Percentiles rank a stretch among this genome's conserved stretches.
Conservation (phyloP, 1,140 invertebrate genomes). For the Leptinotarsa texana region DNA sequence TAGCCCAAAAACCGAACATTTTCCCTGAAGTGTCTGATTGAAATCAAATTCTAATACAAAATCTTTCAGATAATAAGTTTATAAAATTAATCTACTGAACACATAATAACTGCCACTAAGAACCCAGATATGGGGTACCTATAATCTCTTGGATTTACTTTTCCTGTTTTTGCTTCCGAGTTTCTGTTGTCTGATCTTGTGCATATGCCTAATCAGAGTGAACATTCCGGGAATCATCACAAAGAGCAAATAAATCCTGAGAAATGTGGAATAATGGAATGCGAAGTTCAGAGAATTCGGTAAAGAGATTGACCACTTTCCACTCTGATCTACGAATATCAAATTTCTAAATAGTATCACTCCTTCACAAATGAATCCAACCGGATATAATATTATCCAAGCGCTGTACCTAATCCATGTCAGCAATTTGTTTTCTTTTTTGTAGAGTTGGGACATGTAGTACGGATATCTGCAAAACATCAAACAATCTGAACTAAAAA, state of each 20-base stretch:
- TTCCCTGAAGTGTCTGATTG: too few species aligned
- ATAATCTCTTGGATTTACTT: slow-evolving; percentile 1
- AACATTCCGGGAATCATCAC: slow-evolving; percentile 76
- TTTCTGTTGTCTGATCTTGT: slow-evolving; percentile 67
- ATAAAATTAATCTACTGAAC: too few species aligned
- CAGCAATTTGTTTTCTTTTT: slow-evolving; percentile 73
- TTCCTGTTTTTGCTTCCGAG: slow-evolving; percentile 51
- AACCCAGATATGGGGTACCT: not conserved
- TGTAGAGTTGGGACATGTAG: slow-evolving; percentile 81
- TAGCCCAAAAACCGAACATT: too few species aligned
- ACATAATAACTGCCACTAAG: too few species aligned
- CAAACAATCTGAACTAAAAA: not conserved
- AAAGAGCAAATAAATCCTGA: slow-evolving; percentile 78
- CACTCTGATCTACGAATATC: slow-evolving; percentile 86
- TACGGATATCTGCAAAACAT: slow-evolving; percentile 77
- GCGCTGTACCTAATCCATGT: slow-evolving; percentile 92
- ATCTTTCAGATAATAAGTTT: too few species aligned
- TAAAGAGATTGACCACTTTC: slow-evolving; percentile 73
- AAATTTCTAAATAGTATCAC: slow-evolving; percentile 79
- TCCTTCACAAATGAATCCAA: slow-evolving; percentile 87
- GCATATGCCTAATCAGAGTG: slow-evolving; percentile 80
- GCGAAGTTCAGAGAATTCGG: slow-evolving; percentile 86
- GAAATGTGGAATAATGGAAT: slow-evolving; percentile 81
- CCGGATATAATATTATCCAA: slow-evolving; percentile 91
- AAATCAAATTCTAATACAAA: too few species aligned